These are phyloP conservation scores for Pterobdella sp. DNA, from an alignment of 2,888 invertebrate species.

Conservation along the genomic window DNA sequence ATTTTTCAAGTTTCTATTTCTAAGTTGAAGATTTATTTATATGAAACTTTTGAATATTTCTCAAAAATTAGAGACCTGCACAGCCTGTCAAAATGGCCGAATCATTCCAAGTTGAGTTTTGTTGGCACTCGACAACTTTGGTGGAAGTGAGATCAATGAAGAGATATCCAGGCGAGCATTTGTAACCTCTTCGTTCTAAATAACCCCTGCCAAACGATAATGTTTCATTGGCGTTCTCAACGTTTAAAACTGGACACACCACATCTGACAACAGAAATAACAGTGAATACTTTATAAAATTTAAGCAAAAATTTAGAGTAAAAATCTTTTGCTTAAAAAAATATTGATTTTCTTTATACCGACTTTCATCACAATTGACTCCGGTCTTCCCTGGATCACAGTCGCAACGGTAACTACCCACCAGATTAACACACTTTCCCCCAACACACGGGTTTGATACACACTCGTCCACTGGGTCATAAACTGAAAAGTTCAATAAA, in stretches of 20 bases:
- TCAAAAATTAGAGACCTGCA: slow-evolving; percentile 9
- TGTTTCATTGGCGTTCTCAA: slow-evolving; percentile 24
- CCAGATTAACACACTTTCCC: slow-evolving; percentile 20
- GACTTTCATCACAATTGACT: slow-evolving; percentile 30
- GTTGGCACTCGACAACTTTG: slow-evolving; percentile 29
- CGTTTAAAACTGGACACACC: slow-evolving; percentile 12
- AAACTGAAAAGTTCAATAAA: neutral
- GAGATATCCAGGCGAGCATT: slow-evolving; percentile 28
- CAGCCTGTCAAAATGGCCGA: slow-evolving; percentile 8
- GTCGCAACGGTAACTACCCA: slow-evolving; percentile 22
- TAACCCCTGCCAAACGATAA: slow-evolving; percentile 15
- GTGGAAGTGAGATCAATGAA: slow-evolving; percentile 33
- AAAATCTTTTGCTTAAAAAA: neutral
- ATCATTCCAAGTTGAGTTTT: slow-evolving; percentile 28
- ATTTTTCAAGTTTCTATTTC: no score
- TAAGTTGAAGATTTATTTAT: no score
- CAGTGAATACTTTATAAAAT: neutral
- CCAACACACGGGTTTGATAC: slow-evolving; percentile 20
- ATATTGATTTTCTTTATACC: neutral
- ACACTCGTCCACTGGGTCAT: slow-evolving; percentile 23
- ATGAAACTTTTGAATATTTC: no score
- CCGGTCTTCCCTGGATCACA: slow-evolving; percentile 29
- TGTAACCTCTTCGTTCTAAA: slow-evolving; percentile 30
- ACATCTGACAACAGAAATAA: slow-evolving; percentile 27
- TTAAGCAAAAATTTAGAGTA: neutral